Evolutionary conservation across 2,888 invertebrate species (phyloP).

Genomic region (Coelogynopora nodosa): DNA sequence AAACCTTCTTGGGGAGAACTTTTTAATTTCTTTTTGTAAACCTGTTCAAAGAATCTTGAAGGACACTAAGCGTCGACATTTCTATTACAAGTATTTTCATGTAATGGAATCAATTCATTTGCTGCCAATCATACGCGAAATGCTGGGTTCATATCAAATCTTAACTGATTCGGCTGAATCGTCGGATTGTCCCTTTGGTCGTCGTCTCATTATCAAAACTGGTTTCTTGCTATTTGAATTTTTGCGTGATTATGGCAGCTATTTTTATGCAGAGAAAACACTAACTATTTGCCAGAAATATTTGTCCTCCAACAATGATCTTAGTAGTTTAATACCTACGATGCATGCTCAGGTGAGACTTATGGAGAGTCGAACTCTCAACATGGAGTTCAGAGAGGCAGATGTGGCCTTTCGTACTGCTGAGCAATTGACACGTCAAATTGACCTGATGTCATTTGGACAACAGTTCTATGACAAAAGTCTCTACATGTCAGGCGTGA

Average conservation of each 20-base stretch:
- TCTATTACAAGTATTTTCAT: slow-evolving; percentile 25
- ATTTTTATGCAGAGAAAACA: not conserved
- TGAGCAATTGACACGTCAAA: slow-evolving; percentile 52
- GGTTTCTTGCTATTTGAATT: slow-evolving; percentile 7
- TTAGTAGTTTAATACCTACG: not conserved
- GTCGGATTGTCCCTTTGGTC: not conserved
- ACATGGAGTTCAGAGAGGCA: slow-evolving; percentile 52
- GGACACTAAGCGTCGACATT: not conserved
- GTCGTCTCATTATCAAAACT: slow-evolving; percentile 13
- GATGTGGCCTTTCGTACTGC: slow-evolving; percentile 53
- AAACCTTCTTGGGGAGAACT: not conserved
- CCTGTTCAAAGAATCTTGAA: slow-evolving; percentile 6
- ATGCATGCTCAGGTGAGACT: slow-evolving; percentile 50
- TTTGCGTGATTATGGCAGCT: slow-evolving; percentile 8
- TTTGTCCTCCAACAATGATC: not conserved
- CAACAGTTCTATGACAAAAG: slow-evolving; percentile 51
- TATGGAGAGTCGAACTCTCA: slow-evolving; percentile 53
- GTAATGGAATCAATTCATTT: not conserved
- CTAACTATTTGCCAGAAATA: not conserved
- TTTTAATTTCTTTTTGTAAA: not conserved
- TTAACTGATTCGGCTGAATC: not conserved
- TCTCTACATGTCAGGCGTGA: slow-evolving; percentile 7
- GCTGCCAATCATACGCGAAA: not conserved
- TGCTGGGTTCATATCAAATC: not conserved
- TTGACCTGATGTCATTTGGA: slow-evolving; percentile 57